Base-by-base conservation (phyloP, 2,888 invertebrate genomes). In the Panzeria rudis region DNA sequence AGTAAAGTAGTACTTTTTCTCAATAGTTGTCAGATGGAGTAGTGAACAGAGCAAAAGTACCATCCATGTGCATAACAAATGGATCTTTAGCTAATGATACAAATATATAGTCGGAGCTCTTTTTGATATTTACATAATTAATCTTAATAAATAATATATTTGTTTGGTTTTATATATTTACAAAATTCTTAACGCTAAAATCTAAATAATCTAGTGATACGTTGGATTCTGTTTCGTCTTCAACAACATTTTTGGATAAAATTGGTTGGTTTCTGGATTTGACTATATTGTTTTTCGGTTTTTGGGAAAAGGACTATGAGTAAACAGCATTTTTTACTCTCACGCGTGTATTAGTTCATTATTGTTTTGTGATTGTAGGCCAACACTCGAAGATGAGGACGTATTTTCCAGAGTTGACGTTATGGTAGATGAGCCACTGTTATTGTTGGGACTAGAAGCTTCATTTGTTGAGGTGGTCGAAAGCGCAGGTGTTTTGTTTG, bases 401-500 rank as follows among this genome's bases (percentile, higher is more conserved):
- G 86, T 86, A 25, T 87, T 87, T 75, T 90, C 90, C 86, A 91
- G 82, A 56, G 89, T 90, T 15, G 90, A 87, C 62, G 90, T 88
- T 69, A 89, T 88, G 15, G 91, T 89, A 38, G 90, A 88, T 80
- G 88, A 87, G 85, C 86, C 88, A 87, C 88, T 89, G 68, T 91
- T 91, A 73, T 91, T 91, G 75, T 92, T 92, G 62, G 91, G 91
- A 80, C 91, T 92, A 23, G 89, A 88, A 32, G 90, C 90, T 62
- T 84, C 88, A 8, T 77, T 86, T 72, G 80, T 86, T 75, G 83
- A 81, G 75, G 83, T 20, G 54, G 81, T 69, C 59, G 84, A 50
- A 9, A 73, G 44, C 29, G 71, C 78, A 56, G 84, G 23, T 66
- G 66, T 78, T 66, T 62, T 83, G 83, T 79, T 71, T 13, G 59